Evolutionary conservation across 2,797 vertebrate species (phyloP), one percentile per base, ranked within the genome.

Genomic region (Carduelis carduelis): DNA sequence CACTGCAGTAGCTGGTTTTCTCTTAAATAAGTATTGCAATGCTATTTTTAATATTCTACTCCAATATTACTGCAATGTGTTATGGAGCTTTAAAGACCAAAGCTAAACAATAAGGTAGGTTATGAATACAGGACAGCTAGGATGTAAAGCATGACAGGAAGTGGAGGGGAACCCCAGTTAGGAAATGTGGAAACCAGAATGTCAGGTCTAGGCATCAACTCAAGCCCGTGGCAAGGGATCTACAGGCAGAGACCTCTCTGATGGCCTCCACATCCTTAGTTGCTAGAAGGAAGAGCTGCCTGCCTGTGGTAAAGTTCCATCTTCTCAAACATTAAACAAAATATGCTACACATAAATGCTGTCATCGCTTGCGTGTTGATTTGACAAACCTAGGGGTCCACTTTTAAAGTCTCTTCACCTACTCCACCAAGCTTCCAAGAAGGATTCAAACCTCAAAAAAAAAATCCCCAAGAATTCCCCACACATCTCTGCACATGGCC

Each of bases 121-220:
- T 18, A 63, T 3, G 17, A 77, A 63, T 4, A 84, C 35, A 59
- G 49, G 32, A 63, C 34, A 84, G n/a, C 59, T 0, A 56, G 28
- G 24, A 65, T 46, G 18, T 55, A 69, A 63, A 69, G 30, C 16
- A 12, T 5, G 21, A 84, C 18, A 41, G 44, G 68, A 77, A 35
- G 23, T 56, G 26, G n/a, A 63, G 4, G 16, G 35, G 34, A 92
- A 91, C 26, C 60, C 23, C 61, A 55, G 10, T 18, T 7, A 46
- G 5, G 2, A 11, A 12, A 50, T 3, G 9, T 32, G 14, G 53
- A 71, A 87, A 83, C 8, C 20, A 49, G 57, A 74, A 77, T 24
- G 24, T 32, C 0, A 0, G 18, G 37, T 72, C n/a, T 50, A 78
- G 46, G n/a, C 35, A 56, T 24, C 13, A 70, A 19, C 9, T 66